Percentiles rank a stretch among this genome's conserved stretches.
Conservation (phyloP, 2,888 invertebrate species). For the Polydrusus cervinus region DNA sequence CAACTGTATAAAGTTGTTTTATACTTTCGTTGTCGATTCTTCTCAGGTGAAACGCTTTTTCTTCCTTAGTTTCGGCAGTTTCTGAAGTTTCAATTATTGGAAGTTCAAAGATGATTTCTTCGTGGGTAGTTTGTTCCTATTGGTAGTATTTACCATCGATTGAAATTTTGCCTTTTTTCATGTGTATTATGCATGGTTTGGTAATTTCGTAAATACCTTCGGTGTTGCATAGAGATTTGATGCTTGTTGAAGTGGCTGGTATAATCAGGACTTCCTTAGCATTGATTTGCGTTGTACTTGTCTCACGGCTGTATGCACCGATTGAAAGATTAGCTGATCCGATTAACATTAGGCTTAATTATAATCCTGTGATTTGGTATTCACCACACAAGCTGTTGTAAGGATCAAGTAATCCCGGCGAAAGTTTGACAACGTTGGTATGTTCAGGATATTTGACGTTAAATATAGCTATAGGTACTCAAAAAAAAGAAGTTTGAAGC, state of each 20-base stretch:
- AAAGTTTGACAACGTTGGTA: no score
- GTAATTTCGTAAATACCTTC: conserved; percentile 12
- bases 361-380: no score
- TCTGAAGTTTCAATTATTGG: background rate
- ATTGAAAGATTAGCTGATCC: no score
- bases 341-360: no score
- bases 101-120: conserved; percentile 7
- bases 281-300: background rate
- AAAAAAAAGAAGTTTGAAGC: no score
- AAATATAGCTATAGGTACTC: no score
- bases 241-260: background rate
- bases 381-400: no score
- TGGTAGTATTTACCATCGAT: conserved; percentile 2
- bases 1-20: background rate
- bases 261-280: background rate
- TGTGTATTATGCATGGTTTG: background rate
- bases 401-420: no score
- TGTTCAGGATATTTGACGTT: no score
- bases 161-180: conserved; percentile 8
- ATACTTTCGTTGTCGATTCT: background rate
- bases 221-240: background rate
- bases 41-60: background rate
- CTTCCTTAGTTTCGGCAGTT: background rate
- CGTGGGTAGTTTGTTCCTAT: conserved; percentile 1
- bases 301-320: no score